phyloP scores from a whole-genome alignment of 2,113 vertebrate genomes.

The Oncorhynchus masou region DNA sequence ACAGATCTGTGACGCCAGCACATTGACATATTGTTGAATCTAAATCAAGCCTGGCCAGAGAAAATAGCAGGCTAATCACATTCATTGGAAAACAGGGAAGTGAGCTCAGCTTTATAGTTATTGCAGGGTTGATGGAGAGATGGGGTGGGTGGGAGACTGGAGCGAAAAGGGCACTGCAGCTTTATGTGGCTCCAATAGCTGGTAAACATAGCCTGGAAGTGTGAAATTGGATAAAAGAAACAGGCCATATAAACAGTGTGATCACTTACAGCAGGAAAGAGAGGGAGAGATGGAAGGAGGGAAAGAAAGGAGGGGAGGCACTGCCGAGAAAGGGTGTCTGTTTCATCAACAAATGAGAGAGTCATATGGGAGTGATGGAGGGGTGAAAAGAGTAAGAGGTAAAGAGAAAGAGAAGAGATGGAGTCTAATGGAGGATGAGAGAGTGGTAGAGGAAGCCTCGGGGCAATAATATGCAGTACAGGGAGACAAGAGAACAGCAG shows the following conservation, averaged over 20 bases:
- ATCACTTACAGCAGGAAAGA: slow-evolving; percentile 40
- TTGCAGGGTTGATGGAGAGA: slow-evolving; percentile 20
- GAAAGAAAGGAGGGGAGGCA: slow-evolving; percentile 8
- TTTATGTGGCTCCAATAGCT: slow-evolving; percentile 41
- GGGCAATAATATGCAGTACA: background rate
- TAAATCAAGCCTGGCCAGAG: slow-evolving; percentile 19
- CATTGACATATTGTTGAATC: slow-evolving; percentile 26
- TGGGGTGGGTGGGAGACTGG: slow-evolving; percentile 4
- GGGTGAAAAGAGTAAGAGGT: slow-evolving; percentile 2
- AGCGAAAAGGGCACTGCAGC: slow-evolving; percentile 37
- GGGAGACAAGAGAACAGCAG: background rate
- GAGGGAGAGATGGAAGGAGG: slow-evolving; percentile 6
- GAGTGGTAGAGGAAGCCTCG: background rate
- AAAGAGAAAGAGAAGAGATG: background rate
- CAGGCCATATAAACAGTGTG: slow-evolving; percentile 45
- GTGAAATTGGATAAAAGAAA: slow-evolving; percentile 59
- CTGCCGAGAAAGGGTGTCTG: background rate
- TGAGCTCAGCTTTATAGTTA: slow-evolving; percentile 33
- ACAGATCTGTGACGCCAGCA: background rate
- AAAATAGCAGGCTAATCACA: slow-evolving; percentile 52
- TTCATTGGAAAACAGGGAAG: slow-evolving; percentile 34
- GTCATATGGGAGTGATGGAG: slow-evolving; percentile 25
- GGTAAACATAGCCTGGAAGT: slow-evolving; percentile 52
- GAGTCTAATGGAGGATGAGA: background rate
- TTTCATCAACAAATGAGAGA: slow-evolving; percentile 27